A percentile compares a stretch with the other conserved stretches of the same genome.
Evolutionary conservation across 2,888 invertebrate genomes (phyloP).

Genomic region (Eupithecia subfuscata): DNA sequence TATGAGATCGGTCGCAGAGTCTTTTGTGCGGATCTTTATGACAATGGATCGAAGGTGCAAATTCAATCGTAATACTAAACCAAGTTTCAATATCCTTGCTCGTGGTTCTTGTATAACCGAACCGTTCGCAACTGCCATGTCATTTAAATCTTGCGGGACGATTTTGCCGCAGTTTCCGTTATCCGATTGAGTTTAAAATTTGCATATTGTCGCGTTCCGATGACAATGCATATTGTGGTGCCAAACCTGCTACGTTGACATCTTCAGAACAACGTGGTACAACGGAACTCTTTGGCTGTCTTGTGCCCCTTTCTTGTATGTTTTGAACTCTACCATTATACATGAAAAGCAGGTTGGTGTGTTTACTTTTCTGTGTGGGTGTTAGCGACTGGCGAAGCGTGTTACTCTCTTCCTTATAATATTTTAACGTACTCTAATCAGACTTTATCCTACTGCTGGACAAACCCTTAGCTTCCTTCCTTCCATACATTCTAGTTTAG

Average conservation of each 20-base stretch:
- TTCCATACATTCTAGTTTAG: neutral
- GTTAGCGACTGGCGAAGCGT: neutral
- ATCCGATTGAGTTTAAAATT: constrained; percentile 17
- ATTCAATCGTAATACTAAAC: neutral
- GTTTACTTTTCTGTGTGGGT: neutral
- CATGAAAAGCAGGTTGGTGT: neutral
- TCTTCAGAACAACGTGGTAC: neutral
- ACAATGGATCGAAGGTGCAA: neutral
- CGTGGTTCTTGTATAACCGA: neutral
- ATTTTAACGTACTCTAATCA: neutral
- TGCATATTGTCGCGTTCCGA: constrained; percentile 15
- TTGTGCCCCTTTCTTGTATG: neutral
- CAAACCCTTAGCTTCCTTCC: neutral
- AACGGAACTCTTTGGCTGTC: constrained; percentile 5
- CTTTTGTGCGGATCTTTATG: neutral
- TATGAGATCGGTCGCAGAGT: neutral
- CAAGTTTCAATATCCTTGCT: neutral
- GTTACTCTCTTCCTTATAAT: neutral
- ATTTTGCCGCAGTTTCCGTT: constrained; percentile 12
- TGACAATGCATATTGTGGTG: constrained; percentile 8
- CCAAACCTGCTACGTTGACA: neutral
- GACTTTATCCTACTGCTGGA: neutral
- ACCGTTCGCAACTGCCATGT: neutral
- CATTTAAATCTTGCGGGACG: constrained; percentile 10
- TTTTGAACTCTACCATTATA: constrained; percentile 2